Evolutionary conservation across 2,888 invertebrate genomes (phyloP).

Genomic region (Drosophila nr. perissopoda): DNA sequence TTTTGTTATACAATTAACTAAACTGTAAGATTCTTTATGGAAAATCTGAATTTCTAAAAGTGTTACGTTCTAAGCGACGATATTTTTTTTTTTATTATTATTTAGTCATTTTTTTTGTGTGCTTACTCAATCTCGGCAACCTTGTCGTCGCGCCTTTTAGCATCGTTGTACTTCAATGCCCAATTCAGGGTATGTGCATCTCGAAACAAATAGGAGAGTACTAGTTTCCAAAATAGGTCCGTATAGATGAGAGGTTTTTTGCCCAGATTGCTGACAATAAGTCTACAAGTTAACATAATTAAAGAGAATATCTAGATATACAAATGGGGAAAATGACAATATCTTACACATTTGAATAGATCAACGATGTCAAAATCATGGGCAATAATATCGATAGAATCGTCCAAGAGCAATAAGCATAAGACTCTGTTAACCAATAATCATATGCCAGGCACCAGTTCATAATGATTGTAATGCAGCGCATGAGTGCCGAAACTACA

Average conservation of each 20-base stretch:
- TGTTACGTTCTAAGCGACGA: neutral
- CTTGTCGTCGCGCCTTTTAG: conserved; percentile 42
- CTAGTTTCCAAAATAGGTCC: conserved; percentile 42
- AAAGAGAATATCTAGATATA: neutral
- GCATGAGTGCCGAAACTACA: conserved; percentile 43
- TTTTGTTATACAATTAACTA: neutral
- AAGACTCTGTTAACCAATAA: conserved; percentile 36
- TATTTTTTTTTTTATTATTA: neutral
- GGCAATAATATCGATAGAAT: conserved; percentile 56
- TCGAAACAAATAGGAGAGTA: conserved; percentile 64
- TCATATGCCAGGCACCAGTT: conserved; percentile 60
- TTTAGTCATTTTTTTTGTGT: neutral
- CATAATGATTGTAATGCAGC: conserved; percentile 51
- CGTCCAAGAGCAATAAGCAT: conserved; percentile 59
- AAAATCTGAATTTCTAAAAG: neutral
- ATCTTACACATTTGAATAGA: conserved; percentile 58
- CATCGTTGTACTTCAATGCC: conserved; percentile 45
- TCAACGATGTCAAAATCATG: conserved; percentile 58
- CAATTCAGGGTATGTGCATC: conserved; percentile 51
- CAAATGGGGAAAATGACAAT: neutral
- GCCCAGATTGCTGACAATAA: conserved; percentile 23
- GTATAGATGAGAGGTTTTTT: conserved; percentile 33
- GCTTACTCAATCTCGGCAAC: conserved; percentile 50
- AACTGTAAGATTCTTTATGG: neutral
- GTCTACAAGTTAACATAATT: conserved; percentile 27